Conservation (phyloP, 2,888 invertebrate species). For the Noctua janthina region DNA sequence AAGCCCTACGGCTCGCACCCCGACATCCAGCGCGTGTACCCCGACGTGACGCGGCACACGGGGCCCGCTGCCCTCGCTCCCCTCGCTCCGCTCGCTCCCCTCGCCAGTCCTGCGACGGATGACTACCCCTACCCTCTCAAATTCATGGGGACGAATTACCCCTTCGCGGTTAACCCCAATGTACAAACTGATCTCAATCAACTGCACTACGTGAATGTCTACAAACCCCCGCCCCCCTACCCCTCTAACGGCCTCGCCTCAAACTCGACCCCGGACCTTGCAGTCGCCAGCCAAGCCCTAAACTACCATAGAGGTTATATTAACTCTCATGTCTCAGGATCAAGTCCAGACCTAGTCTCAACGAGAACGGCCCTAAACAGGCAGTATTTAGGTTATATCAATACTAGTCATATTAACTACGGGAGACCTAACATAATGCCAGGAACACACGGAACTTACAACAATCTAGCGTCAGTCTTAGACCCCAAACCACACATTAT, state of each 20-base stretch:
- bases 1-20: slow-evolving; percentile 93
- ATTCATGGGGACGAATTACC: slow-evolving; percentile 81
- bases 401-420: slow-evolving; percentile 82
- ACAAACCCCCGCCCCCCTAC: slow-evolving; percentile 96
- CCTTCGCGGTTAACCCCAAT: slow-evolving; percentile 84
- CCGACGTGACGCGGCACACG: slow-evolving; percentile 92
- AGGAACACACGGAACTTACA: slow-evolving; percentile 93
- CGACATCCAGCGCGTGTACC: slow-evolving; percentile 93
- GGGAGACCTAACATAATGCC: slow-evolving; percentile 80
- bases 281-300: slow-evolving; percentile 92
- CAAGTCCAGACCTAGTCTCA: slow-evolving; percentile 95
- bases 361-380: slow-evolving; percentile 91
- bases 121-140: slow-evolving; percentile 83
- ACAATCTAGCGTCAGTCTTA: slow-evolving; percentile 92
- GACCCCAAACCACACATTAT: slow-evolving; percentile 89
- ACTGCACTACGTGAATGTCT: slow-evolving; percentile 92
- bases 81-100: slow-evolving; percentile 64
- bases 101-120: slow-evolving; percentile 71
- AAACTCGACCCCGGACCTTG: slow-evolving; percentile 96
- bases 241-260: slow-evolving; percentile 94
- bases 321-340: slow-evolving; percentile 92
- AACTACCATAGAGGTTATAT: slow-evolving; percentile 87
- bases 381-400: slow-evolving; percentile 84
- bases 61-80: background rate
- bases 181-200: slow-evolving; percentile 86